Conservation (phyloP, 35 echinoderm and acorn worm genomes). For the Eucidaris tribuloides region DNA sequence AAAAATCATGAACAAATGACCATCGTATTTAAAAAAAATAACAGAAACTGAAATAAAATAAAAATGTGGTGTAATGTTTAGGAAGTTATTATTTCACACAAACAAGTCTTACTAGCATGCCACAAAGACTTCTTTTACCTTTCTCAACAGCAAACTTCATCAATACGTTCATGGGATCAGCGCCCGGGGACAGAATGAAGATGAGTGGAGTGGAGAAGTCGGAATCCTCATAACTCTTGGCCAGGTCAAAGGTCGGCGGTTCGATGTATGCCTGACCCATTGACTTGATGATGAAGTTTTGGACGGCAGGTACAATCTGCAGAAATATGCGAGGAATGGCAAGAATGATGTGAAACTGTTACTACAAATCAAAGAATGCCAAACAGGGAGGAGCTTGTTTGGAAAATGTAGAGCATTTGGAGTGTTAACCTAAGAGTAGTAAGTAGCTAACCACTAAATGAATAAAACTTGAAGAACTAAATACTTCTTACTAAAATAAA, state of each 20-base stretch:
- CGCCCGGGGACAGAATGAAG: slow-evolving; percentile 94
- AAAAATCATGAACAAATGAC: too few relatives aligned
- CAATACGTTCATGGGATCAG: slow-evolving; percentile 90
- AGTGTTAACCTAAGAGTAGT: too few relatives aligned
- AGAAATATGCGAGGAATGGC: background rate
- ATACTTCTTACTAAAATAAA: too few relatives aligned
- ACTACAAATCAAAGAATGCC: background rate
- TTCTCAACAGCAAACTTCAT: slow-evolving; percentile 99
- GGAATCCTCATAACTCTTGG: slow-evolving; percentile 70
- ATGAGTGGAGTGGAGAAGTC: slow-evolving; percentile 84
- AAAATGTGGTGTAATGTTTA: too few relatives aligned
- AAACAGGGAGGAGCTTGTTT: background rate
- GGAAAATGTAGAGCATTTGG: too few relatives aligned
- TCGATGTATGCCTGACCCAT: slow-evolving; percentile 98
- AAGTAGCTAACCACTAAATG: too few relatives aligned
- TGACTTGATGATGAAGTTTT: slow-evolving; percentile 84
- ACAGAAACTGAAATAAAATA: too few relatives aligned
- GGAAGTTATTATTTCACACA: too few relatives aligned
- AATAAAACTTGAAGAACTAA: too few relatives aligned
- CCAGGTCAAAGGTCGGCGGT: slow-evolving; percentile 98
- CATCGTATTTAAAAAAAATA: too few relatives aligned
- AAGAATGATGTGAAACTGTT: background rate
- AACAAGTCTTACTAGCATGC: too few relatives aligned
- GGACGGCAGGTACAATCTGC: slow-evolving; percentile 91
- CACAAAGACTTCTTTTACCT: too few relatives aligned